Base-by-base conservation (phyloP, 2,888 invertebrate species). In the Autographa gamma region DNA sequence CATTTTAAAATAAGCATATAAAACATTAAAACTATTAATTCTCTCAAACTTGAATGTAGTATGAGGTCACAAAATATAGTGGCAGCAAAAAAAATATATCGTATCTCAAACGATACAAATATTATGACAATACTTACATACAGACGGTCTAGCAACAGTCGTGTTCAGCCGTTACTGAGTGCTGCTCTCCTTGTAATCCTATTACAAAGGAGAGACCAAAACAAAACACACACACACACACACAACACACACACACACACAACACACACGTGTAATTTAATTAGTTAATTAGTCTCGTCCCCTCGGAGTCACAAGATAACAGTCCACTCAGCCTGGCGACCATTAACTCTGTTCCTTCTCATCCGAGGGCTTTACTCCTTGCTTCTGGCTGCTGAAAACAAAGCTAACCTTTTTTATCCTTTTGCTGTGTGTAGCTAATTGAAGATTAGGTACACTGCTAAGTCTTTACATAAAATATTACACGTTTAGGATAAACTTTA, bases 231-330 rank as follows among this genome's bases (percentile, higher is more conserved):
- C 16, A 79, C 43, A n/a, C n/a, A n/a, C n/a, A n/a, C n/a, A n/a
- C n/a, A n/a, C n/a, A n/a, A 5, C 43, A 16, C 43, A 16, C 16
- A 79, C 43, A n/a, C n/a, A n/a, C n/a, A n/a, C n/a, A n/a, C n/a
- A n/a, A 69, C 76, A 79, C 66, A 64, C 80, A 71, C 59, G 56
- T 66, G 77, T 66, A 66, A 67, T 71, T 64, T 62, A 66, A 80
- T 80, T 76, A 80, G 60, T 66, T 65, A 64, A 80, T 80, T 76
- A 77, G 32, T 38, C 63, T 19, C 60, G 65, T 58, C 64, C 65
- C 66, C 66, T 59, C 34, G 60, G 58, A 52, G 56, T n/a, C 41
- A 14, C 19, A 59, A 80, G 77, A 67, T 71, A 71, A 76, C 63
- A 32, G n/a, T 41, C 66, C 71, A 56, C 59, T 77, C 63, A n/a